These are phyloP conservation scores for Hirudinaria manillensis DNA, from an alignment of 2,888 invertebrate genomes.

Conservation along the genomic window DNA sequence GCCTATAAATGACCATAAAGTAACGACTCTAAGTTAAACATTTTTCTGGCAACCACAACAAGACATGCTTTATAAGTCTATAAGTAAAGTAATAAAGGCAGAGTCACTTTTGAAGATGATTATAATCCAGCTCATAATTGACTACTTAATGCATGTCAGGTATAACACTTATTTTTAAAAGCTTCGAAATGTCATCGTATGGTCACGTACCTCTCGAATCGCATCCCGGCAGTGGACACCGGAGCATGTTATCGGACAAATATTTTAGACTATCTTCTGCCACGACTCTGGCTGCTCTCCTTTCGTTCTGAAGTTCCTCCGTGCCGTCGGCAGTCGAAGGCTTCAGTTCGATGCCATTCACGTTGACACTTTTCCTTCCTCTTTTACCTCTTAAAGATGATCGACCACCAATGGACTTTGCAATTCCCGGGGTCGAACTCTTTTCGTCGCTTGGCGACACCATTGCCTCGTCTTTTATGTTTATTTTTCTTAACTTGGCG, in stretches of 20 bases:
- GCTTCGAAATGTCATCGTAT: too few relatives aligned
- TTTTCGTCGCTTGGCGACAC: background rate
- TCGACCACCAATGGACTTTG: background rate
- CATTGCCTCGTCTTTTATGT: too few relatives aligned
- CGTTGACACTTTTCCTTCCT: constrained; percentile 15
- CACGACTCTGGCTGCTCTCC: constrained; percentile 40
- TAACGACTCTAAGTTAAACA: background rate
- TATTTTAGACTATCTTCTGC: constrained; percentile 41
- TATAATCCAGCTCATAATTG: too few relatives aligned
- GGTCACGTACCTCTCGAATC: constrained; percentile 68
- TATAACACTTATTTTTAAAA: too few relatives aligned
- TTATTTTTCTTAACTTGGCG: too few relatives aligned
- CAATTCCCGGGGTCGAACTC: background rate
- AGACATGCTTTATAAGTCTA: too few relatives aligned
- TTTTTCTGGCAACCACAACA: too few relatives aligned
- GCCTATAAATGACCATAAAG: constrained; percentile 32
- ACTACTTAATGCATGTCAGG: too few relatives aligned
- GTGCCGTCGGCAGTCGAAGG: background rate
- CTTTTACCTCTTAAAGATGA: constrained; percentile 3
- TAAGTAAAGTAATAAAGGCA: too few relatives aligned
- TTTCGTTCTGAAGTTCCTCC: constrained; percentile 31
- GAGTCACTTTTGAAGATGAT: too few relatives aligned
- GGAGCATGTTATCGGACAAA: constrained; percentile 33
- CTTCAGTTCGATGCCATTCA: too few relatives aligned
- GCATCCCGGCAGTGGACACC: constrained; percentile 76